Evolutionary conservation across 2,888 invertebrate species (phyloP), one percentile per base, ranked within the genome.

Genomic region (Homarus gammarus): DNA sequence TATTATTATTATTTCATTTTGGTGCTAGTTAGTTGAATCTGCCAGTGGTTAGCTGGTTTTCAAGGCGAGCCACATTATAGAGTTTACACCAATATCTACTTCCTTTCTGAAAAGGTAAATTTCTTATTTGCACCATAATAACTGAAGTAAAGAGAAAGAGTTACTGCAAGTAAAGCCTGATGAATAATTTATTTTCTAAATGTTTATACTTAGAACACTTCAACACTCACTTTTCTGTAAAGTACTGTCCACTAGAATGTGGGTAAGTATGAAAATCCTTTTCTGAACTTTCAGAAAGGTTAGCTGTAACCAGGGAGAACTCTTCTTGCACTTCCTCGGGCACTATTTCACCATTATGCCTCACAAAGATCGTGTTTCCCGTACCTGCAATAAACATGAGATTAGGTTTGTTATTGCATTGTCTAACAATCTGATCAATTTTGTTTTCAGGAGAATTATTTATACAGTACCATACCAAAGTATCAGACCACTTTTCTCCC

Each of bases 191-290:
- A n/a, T n/a, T n/a, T n/a, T n/a, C n/a, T n/a, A n/a, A n/a, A n/a
- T n/a, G n/a, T n/a, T n/a, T n/a, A n/a, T n/a, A n/a, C n/a, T n/a
- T n/a, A n/a, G n/a, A n/a, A n/a, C n/a, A n/a, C 22, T 68, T 31
- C 68, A 77, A 27, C 27, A 86, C 84, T 84, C 36, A 89, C 88
- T 84, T 75, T 61, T 84, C 88, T 31, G 31, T 31, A 44, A 68
- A 84, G 40, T 89, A 89, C n/a, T 81, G 79, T 27, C 89, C 89
- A 40, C 61, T 22, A 22, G 89, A 89, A 27, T 73, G 33, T 6
- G 73, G 72, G 40, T 22, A 84, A 31, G 73, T 33, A 0, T 33
- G 22, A 10, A 68, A 73, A 51, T 83, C 77, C 22, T 78, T 40
- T 49, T 89, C 79, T 38, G 61, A 72, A n/a, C 31, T n/a, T 33